Conservation (phyloP, 1,140 invertebrate genomes). For the Melanaphis sacchari region DNA sequence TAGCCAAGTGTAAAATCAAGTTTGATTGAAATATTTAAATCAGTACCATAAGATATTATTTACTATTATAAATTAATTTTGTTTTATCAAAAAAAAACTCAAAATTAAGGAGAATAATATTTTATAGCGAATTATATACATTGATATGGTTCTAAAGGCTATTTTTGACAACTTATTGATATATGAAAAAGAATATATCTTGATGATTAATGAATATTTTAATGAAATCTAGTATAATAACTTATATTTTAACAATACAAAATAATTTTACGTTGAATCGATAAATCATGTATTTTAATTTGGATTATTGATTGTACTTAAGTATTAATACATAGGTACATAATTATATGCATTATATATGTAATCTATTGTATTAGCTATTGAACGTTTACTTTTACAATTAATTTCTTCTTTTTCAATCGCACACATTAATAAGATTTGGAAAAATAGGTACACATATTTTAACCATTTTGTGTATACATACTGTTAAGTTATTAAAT, state of each 20-base stretch:
- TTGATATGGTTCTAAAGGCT: no score
- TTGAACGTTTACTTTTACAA: neutral
- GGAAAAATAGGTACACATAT: no score
- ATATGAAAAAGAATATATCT: neutral
- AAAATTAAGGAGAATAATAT: no score
- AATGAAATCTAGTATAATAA: neutral
- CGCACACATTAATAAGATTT: no score
- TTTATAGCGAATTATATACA: no score
- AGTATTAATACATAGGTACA: neutral
- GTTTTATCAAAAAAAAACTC: no score
- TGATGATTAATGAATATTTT: conserved; percentile 5
- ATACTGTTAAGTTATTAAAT: neutral
- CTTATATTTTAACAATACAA: neutral
- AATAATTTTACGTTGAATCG: neutral
- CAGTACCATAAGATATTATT: no score
- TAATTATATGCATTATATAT: neutral
- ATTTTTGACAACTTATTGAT: no score
- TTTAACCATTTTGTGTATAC: neutral
- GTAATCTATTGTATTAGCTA: neutral
- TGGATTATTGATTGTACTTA: no score
- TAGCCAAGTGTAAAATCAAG: no score
- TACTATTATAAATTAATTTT: no score
- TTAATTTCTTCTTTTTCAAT: neutral
- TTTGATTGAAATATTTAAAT: no score
- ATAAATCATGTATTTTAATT: neutral